Conservation (phyloP, 2,888 invertebrate species). For the Nemurella pictetii region DNA sequence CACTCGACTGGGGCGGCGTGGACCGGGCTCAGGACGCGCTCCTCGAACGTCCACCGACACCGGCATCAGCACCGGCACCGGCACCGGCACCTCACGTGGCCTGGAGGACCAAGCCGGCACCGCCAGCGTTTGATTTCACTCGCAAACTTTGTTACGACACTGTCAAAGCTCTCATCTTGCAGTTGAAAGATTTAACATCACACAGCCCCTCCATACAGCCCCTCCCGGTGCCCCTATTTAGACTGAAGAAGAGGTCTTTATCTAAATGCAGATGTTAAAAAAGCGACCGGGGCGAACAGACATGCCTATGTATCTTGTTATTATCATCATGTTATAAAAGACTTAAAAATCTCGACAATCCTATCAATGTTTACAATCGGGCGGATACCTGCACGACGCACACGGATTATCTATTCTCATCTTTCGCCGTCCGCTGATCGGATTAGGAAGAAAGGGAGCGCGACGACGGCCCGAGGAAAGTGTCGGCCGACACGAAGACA, state of each 20-base stretch:
- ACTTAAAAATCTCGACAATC: conserved; percentile 3
- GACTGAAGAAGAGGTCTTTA: neutral
- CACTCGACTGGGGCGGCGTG: neutral
- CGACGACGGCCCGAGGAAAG: conserved; percentile 1
- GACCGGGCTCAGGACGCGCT: neutral
- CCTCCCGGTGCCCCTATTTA: neutral
- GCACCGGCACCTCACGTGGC: neutral
- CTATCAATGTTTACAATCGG: conserved; percentile 6
- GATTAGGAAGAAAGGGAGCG: conserved; percentile 5
- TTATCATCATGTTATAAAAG: conserved; percentile 3
- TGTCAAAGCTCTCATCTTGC: neutral
- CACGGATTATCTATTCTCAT: conserved; percentile 14
- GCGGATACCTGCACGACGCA: conserved; percentile 8
- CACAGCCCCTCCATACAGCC: no score
- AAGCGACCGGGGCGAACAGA: neutral
- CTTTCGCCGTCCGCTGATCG: neutral
- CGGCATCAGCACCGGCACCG: neutral
- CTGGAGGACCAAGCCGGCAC: neutral
- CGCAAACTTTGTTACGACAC: neutral
- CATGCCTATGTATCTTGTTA: neutral
- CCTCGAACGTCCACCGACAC: neutral
- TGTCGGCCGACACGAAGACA: conserved; percentile 10
- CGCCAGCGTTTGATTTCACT: neutral
- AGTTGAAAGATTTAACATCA: neutral
- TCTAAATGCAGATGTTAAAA: conserved; percentile 19